Evolutionary conservation across 2,797 vertebrate species (phyloP), one percentile per base, ranked within the genome.

Genomic region (Lutjanus campechanus): DNA sequence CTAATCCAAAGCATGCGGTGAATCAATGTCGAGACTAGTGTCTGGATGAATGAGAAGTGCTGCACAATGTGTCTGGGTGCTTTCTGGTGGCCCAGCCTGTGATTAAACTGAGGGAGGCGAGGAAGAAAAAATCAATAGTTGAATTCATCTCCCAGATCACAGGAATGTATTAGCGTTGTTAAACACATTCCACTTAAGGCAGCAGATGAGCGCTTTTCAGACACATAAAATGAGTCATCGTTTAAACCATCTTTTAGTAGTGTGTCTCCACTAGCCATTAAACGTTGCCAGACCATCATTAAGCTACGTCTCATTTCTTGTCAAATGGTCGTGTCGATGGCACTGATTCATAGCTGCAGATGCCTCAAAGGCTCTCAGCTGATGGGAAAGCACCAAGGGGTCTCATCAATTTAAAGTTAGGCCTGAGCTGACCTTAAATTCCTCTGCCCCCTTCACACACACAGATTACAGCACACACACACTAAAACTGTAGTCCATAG

Each of bases 221-320:
- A 90, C 83, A 76, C 91, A 85, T 76, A 83, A 88, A 93, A 88
- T 92, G 87, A 93, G 83, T 93, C 88, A 90, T 86, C 67, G 82
- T 85, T 92, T 83, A 87, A 92, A 83, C 40, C 1, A 15, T 90
- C 60, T 84, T 92, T 92, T 86, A 89, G 86, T 74, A 63, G 72
- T 66, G 86, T 79, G 87, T 89, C 87, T 90, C 84, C 77, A 84
- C 68, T 36, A 78, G 83, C 86, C 85, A 87, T 91, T 93, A 90
- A 91, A 92, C 29, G 80, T 88, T 84, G 84, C 82, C 86, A 86
- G 91, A 79, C 77, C 53, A 22, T 86, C 91, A 87, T 94, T 89
- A 90, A 85, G 88, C 73, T 19, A 70, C 41, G 77, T 91, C 92
- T 91, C 86, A 82, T 90, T 84, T 91, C 78, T 85, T 79, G 81